phyloP scores from a whole-genome alignment of 37 sponge, comb jelly and placozoan genomes.

The Bolinopsis microptera region DNA sequence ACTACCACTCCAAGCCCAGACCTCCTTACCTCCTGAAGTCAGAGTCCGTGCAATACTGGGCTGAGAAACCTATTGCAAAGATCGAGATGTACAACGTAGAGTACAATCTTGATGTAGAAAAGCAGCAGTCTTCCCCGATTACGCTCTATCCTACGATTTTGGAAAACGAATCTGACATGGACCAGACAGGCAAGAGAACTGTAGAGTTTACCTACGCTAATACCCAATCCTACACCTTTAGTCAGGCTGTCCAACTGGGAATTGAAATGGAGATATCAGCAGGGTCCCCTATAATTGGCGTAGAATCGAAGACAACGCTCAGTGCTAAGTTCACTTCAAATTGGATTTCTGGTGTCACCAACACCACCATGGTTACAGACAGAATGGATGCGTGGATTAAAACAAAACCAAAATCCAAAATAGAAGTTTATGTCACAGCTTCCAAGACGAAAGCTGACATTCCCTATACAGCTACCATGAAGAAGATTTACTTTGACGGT shows the following conservation, averaged over 20 bases:
- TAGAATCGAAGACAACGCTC: neutral
- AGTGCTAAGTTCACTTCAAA: neutral
- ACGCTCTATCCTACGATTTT: neutral
- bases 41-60: neutral
- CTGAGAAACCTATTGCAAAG: neutral
- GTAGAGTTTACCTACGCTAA: neutral
- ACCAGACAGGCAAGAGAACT: neutral
- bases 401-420: neutral
- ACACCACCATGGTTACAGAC: neutral
- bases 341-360: neutral
- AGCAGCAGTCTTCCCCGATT: neutral
- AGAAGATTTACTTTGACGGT: neutral
- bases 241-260: neutral
- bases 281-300: neutral
- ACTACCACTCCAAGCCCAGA: neutral
- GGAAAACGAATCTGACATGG: neutral
- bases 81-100: neutral
- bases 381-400: neutral
- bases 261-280: neutral
- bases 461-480: neutral
- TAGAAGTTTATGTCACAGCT: neutral
- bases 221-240: neutral
- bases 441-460: neutral
- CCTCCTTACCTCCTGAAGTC: neutral
- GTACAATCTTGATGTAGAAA: neutral